phyloP scores from a whole-genome alignment of 2,888 invertebrate genomes.

The Andrena praecox region DNA sequence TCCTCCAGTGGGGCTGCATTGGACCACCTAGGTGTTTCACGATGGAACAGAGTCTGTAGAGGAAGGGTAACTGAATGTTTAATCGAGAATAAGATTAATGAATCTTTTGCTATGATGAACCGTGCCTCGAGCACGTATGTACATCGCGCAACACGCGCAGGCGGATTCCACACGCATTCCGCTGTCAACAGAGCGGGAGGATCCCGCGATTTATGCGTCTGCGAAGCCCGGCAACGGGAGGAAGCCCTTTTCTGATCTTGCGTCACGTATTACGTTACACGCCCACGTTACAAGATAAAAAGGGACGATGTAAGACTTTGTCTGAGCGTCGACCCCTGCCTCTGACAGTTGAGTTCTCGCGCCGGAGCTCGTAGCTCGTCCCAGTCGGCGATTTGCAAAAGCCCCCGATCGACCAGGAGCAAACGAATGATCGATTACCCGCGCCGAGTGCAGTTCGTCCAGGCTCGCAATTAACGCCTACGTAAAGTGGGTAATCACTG shows the following conservation, averaged over 20 bases:
- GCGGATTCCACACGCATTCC: not conserved
- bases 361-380: slow-evolving; percentile 8
- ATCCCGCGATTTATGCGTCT: slow-evolving; percentile 39
- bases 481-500: slow-evolving; percentile 5
- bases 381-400: not conserved
- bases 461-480: slow-evolving; percentile 28
- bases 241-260: slow-evolving; percentile 65
- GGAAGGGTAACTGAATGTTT: no score
- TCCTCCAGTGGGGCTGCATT: no score
- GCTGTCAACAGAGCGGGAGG: not conserved
- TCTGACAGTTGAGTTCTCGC: slow-evolving; percentile 37
- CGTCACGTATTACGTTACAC: slow-evolving; percentile 64
- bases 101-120: no score
- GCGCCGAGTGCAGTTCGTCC: slow-evolving; percentile 14
- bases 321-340: slow-evolving; percentile 40
- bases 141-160: not conserved
- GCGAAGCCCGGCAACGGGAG: slow-evolving; percentile 60
- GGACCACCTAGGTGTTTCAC: no score
- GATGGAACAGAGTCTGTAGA: no score
- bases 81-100: no score
- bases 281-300: slow-evolving; percentile 35
- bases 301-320: slow-evolving; percentile 10
- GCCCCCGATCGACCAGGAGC: not conserved
- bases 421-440: not conserved
- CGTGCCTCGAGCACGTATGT: no score